A percentile compares a stretch with the other conserved stretches of the same genome.
These are phyloP conservation scores for Leucophenga maculata DNA, from an alignment of 2,888 invertebrate species.

Conservation along the genomic window DNA sequence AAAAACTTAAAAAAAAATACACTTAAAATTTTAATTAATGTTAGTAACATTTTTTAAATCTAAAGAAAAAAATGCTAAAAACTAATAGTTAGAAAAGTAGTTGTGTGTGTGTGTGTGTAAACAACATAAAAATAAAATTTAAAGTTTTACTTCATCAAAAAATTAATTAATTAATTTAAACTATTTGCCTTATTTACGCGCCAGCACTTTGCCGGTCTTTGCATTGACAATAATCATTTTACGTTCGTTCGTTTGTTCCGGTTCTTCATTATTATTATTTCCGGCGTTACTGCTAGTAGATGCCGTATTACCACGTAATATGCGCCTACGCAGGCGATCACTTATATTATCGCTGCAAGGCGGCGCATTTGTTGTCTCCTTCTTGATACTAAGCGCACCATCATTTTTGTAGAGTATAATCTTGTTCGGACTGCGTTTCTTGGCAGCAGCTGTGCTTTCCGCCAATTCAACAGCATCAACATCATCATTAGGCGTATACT, in stretches of 20 bases:
- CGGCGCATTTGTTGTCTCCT: slow-evolving; percentile 20
- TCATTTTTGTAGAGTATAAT: slow-evolving; percentile 66
- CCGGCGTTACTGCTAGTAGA: slow-evolving; percentile 46
- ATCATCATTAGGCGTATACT: neutral
- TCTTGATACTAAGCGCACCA: slow-evolving; percentile 61
- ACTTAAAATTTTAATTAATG: no score
- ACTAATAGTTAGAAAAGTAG: slow-evolving; percentile 4
- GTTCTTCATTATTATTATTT: neutral
- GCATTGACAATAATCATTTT: slow-evolving; percentile 72
- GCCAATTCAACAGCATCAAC: neutral
- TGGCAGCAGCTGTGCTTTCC: slow-evolving; percentile 11
- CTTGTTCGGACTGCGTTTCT: slow-evolving; percentile 55
- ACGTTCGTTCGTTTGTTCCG: slow-evolving; percentile 37
- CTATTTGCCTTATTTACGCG: slow-evolving; percentile 61
- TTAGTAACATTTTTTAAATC: slow-evolving; percentile 16
- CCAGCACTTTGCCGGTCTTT: slow-evolving; percentile 72
- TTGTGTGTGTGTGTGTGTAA: slow-evolving; percentile 48
- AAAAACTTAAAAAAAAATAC: no score
- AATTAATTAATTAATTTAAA: slow-evolving; percentile 36
- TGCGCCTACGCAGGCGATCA: slow-evolving; percentile 67
- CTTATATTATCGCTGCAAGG: slow-evolving; percentile 62
- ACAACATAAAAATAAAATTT: slow-evolving; percentile 4
- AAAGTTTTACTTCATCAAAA: slow-evolving; percentile 24
- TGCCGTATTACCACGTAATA: slow-evolving; percentile 52
- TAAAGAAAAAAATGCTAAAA: no score